Evolutionary conservation across 2,797 vertebrate species (phyloP).

Genomic region (Amblyraja radiata): DNA sequence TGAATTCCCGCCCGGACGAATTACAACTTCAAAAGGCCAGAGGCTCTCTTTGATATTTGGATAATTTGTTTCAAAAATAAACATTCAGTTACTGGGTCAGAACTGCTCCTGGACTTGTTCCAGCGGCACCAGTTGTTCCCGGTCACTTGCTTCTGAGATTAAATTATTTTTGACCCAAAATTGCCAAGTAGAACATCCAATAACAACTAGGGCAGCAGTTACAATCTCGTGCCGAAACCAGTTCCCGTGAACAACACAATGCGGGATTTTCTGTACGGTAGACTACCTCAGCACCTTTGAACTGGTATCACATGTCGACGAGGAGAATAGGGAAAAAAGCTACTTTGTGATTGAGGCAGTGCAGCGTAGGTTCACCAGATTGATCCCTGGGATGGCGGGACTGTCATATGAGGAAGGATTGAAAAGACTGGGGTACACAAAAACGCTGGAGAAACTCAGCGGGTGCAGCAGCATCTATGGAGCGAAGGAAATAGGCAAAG

Average conservation of each 20-base stretch:
- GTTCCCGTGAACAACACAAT: neutral
- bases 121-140: neutral
- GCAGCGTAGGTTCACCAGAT: no score
- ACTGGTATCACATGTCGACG: neutral
- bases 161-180: neutral
- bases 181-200: neutral
- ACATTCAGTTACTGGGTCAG: neutral
- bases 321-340: neutral
- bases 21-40: neutral
- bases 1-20: neutral
- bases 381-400: no score
- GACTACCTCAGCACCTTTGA: neutral
- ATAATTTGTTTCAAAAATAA: conserved; percentile 7
- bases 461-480: no score
- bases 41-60: neutral
- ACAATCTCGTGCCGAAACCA: neutral
- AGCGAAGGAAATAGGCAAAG: no score
- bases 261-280: neutral
- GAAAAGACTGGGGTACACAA: no score
- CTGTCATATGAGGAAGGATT: no score
- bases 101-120: neutral
- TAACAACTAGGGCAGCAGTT: neutral
- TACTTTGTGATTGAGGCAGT: no score
- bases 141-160: neutral
- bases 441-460: no score